These are phyloP conservation scores for Tetragnatha montana DNA, from an alignment of 2,888 invertebrate species.

Conservation along the genomic window DNA sequence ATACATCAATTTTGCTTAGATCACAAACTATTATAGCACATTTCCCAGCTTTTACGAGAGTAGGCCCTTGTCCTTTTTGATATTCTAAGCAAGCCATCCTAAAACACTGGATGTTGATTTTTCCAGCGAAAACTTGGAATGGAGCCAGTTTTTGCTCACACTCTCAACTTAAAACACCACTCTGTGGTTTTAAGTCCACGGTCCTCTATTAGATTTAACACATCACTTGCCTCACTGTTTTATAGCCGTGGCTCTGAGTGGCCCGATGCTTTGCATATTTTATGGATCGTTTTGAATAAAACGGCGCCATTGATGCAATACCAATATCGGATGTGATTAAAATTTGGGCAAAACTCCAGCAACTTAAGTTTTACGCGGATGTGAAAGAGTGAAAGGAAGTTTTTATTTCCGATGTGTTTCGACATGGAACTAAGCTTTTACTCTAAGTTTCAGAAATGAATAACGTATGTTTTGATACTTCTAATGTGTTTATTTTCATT, in stretches of 20 bases:
- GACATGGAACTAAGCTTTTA: no score
- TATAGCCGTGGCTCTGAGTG: conserved; percentile 23
- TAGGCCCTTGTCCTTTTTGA: background rate
- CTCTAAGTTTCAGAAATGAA: no score
- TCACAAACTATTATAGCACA: no score
- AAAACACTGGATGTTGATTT: conserved; percentile 8
- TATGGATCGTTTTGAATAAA: conserved; percentile 28
- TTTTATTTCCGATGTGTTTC: no score
- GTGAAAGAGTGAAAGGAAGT: no score
- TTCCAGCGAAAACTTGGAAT: conserved; percentile 17
- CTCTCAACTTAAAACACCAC: conserved; percentile 13
- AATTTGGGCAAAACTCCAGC: conserved; percentile 18
- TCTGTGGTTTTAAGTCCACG: background rate
- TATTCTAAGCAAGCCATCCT: background rate
- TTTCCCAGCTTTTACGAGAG: no score
- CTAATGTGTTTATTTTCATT: no score
- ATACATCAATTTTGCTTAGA: no score
- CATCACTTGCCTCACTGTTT: background rate
- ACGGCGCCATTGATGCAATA: conserved; percentile 26
- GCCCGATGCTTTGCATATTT: conserved; percentile 38
- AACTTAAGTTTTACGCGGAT: no score
- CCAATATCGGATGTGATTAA: conserved; percentile 39
- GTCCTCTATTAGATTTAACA: conserved; percentile 22
- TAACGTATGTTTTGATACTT: no score
- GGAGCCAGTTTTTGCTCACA: conserved; percentile 8